Conservation (phyloP, 2,888 invertebrate genomes). For the Sinelater perroti region DNA sequence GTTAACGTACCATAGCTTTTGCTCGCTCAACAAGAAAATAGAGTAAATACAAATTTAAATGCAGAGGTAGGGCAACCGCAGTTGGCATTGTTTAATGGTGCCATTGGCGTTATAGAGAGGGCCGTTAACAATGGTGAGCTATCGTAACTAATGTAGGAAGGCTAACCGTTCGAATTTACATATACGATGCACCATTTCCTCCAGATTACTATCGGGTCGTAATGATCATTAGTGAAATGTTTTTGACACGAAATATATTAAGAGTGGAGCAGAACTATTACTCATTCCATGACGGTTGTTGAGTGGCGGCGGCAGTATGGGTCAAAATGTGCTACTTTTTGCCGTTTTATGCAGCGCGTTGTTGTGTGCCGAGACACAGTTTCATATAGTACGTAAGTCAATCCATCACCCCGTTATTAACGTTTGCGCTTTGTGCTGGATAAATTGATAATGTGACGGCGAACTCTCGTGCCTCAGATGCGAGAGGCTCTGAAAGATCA, state of each 20-base stretch:
- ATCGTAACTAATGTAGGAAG: slow-evolving; percentile 48
- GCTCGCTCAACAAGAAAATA: slow-evolving; percentile 50
- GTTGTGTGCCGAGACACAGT: slow-evolving; percentile 45
- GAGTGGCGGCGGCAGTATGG: slow-evolving; percentile 44
- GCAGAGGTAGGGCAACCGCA: slow-evolving; percentile 54
- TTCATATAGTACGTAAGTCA: slow-evolving; percentile 53
- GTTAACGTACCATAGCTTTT: slow-evolving; percentile 44
- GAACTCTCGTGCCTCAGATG: slow-evolving; percentile 41
- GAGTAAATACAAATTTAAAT: slow-evolving; percentile 55
- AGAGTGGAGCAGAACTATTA: slow-evolving; percentile 51
- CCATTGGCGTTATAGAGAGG: slow-evolving; percentile 56
- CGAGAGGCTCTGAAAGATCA: slow-evolving; percentile 46
- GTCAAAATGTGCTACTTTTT: slow-evolving; percentile 46
- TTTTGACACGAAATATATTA: slow-evolving; percentile 55
- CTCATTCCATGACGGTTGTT: slow-evolving; percentile 51
- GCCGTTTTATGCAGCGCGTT: slow-evolving; percentile 50
- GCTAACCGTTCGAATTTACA: slow-evolving; percentile 48
- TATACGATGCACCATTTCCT: slow-evolving; percentile 52
- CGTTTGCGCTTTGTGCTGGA: slow-evolving; percentile 42
- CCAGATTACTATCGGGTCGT: slow-evolving; percentile 46
- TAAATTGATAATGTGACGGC: slow-evolving; percentile 48
- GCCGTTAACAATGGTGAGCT: slow-evolving; percentile 37
- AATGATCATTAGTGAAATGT: slow-evolving; percentile 56
- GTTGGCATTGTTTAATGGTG: slow-evolving; percentile 59
- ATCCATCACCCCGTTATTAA: slow-evolving; percentile 49